Evolutionary conservation across 2,797 vertebrate genomes (phyloP), one percentile per base, ranked within the genome.

Genomic region (Tapirus indicus): DNA sequence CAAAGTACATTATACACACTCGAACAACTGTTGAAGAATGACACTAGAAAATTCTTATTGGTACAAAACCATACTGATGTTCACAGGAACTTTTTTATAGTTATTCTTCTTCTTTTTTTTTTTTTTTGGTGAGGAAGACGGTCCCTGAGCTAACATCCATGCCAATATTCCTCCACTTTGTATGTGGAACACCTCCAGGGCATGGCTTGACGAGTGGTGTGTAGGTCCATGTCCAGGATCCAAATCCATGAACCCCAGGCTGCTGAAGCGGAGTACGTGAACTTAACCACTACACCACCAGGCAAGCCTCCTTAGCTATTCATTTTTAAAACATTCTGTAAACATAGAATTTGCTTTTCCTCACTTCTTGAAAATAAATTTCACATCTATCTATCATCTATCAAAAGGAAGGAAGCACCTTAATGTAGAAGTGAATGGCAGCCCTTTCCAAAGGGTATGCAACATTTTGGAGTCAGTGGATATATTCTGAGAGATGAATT

Each of bases 1-100:
- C 98, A 98, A 98, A 98, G 98, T 99, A 99, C 98, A 98, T 98
- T 99, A 98, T 99, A 98, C 99, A 97, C 98, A 98, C 60, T 56
- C 72, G 98, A 98, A 98, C 98, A 95, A 92, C 93, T 71, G 1
- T 0, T 44, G 85, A 87, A 86, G 96, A 80, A 94, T 41, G 85
- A 94, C 96, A 98, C 97, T 95, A 98, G 94, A 98, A 98, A 92
- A 85, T 96, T 98, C 97, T 98, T 98, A 98, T 98, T 98, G 56
- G 17, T 96, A 98, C 98, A 98, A 98, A 98, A 98, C 97, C 98
- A 98, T 96, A 97, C 93, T 12, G 98, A 99, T 98, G 97, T 98
- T 97, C 98, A 98, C 52, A 98, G 97, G 98, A 98, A 98, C 97
- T 89, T 97, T 87, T 35, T 95, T 52, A 80, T 85, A 47, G 47